Evolutionary conservation across 2,113 vertebrate genomes (phyloP), one percentile per base, ranked within the genome.

Genomic region (Leucosticte australis): DNA sequence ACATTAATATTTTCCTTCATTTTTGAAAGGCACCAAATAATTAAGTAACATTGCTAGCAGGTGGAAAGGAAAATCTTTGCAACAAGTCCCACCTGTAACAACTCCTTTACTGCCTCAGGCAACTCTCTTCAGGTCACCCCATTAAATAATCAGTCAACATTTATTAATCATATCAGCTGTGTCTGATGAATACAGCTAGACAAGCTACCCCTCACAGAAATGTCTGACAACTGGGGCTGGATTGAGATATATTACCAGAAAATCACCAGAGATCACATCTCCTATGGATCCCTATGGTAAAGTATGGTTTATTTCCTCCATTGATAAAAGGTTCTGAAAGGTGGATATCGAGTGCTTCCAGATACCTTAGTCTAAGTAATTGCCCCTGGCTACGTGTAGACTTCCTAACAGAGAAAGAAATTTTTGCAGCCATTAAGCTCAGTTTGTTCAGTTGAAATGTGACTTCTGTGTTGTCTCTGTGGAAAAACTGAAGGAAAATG

Each of bases 191-290:
- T 37, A 78, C 20, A 83, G n/a, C 22, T 18, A 60, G n/a, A 19
- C 21, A 64, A 70, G 50, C 8, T 47, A 83, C 16, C 12, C 2
- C 7, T 35, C 5, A 6, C 14, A n/a, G 8, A 47, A 83, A 10
- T 21, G 4, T 7, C 5, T 39, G 35, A 60, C 47, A 55, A 74
- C 17, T 8, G 39, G n/a, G 4, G 9, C 2, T 67, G 33, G 19
- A 11, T 23, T 77, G 33, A n/a, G 13, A 4, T 41, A 2, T 13
- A 6, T 26, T 4, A 7, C 2, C 0, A 4, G 6, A n/a, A 47
- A 19, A 24, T 92, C 6, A 37, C 9, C 11, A 50, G 55, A 24
- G 30, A 35, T 50, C 1, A 1, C 22, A 73, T 79, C 39, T 78
- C n/a, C 23, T 63, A 1, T 6, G 4, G 42, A 17, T 75, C 3